Base-by-base conservation (phyloP, 2,797 vertebrate genomes). In the Chaunax sp. region DNA sequence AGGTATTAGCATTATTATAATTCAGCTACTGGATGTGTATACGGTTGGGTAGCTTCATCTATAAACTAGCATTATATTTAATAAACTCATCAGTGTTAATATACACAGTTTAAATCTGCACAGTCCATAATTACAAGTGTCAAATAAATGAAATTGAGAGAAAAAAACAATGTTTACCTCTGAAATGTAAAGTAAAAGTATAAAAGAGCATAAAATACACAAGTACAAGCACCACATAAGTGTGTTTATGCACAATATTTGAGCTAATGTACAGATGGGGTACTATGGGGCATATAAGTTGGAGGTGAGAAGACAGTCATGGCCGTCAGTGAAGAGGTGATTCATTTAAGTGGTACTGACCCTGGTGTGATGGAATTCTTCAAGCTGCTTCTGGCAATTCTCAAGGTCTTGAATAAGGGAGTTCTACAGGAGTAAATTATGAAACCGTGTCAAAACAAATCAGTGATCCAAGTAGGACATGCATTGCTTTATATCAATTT, bases 351-450 rank as follows among this genome's bases (percentile, higher is more conserved):
- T 50, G 9, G 51, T 38, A 77, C 92, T 90, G 88, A 98, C 97
- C 96, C 97, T 96, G 82, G 92, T 96, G 56, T 95, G 96, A 61
- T 96, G 96, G 83, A 96, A 96, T 72, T 97, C 96, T 84, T 98
- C 96, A 38, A 97, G 94, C 86, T 97, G 96, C 90, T 96, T 95
- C 92, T 97, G 96, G 77, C 95, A 96, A 84, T 94, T 96, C 92
- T 98, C 96, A 62, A 98, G 93, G 87, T 98, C 96, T 91, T 95
- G 96, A 81, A 97, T 96, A 71, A 98, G 92, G 0, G 95, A 94
- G 80, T 98, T 99, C 97, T 98, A 57, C 50, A 80, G 63, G 59
- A 56, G 68, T 11, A 46, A 51, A 61, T 2, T 41, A 72, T 1
- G 11, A 75, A 58, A 56, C 16, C 4, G 2, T 9, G 52, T 81